phyloP scores from a whole-genome alignment of 2,888 invertebrate species.

The Chydorus sphaericus region DNA sequence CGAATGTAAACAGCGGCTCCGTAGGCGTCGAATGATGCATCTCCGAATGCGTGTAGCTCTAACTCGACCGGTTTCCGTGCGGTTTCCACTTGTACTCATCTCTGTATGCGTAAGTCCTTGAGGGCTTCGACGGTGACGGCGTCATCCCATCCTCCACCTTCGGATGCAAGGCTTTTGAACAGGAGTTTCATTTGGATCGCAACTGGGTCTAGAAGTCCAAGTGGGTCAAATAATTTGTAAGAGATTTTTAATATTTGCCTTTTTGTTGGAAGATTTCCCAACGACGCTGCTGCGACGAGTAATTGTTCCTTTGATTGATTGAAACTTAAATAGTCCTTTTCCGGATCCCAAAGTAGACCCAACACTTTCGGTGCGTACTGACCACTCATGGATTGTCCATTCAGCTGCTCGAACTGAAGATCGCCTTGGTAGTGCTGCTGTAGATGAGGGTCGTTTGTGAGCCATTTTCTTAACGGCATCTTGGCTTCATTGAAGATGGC shows the following conservation, averaged over 20 bases:
- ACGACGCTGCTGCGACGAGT: too few relatives aligned
- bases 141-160: conserved; percentile 21
- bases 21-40: conserved; percentile 20
- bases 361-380: too few relatives aligned
- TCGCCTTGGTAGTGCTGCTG: background rate
- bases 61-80: too few relatives aligned
- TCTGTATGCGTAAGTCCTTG: background rate
- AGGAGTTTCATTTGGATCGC: conserved; percentile 19
- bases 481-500: conserved; percentile 16
- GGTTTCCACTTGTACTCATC: conserved; percentile 8
- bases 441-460: conserved; percentile 13
- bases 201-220: conserved; percentile 18
- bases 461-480: conserved; percentile 20
- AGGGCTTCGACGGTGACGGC: conserved; percentile 14
- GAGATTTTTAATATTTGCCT: conserved; percentile 17
- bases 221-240: conserved; percentile 17
- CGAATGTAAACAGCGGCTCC: conserved; percentile 19
- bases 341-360: conserved; percentile 15
- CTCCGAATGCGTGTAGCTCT: conserved; percentile 18
- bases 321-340: conserved; percentile 16
- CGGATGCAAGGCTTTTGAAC: conserved; percentile 22
- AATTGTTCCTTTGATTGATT: background rate
- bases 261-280: conserved; percentile 14
- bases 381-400: too few relatives aligned
- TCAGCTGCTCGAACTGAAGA: too few relatives aligned